Percentiles rank a stretch among this genome's conserved stretches.
phyloP scores from a whole-genome alignment of 2,797 vertebrate genomes.

The Myripristis murdjan region DNA sequence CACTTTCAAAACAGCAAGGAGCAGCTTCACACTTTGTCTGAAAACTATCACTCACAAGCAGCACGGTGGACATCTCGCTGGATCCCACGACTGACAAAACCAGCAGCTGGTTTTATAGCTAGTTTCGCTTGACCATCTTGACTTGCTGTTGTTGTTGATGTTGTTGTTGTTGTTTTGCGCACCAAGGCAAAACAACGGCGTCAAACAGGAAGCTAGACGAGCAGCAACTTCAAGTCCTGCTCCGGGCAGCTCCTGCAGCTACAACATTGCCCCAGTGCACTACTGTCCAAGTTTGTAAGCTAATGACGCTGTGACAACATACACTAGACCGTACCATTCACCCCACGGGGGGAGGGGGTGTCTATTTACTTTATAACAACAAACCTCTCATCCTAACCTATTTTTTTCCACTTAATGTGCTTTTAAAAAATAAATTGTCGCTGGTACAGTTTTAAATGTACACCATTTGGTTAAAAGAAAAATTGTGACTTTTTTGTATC shows the following conservation, averaged over 20 bases:
- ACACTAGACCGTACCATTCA: conserved; percentile 53
- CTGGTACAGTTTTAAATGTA: too few relatives aligned
- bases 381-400: fast-evolving
- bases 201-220: conserved; percentile 39
- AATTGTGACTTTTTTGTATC: not conserved
- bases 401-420: not conserved
- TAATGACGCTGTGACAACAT: conserved; percentile 75
- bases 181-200: conserved; percentile 27
- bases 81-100: conserved; percentile 38
- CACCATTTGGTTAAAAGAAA: not conserved
- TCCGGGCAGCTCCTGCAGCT: conserved; percentile 57
- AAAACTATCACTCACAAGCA: conserved; percentile 75
- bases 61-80: conserved; percentile 50
- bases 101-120: conserved; percentile 35
- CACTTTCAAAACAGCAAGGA: conserved; percentile 30
- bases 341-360: not conserved
- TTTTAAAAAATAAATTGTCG: too few relatives aligned
- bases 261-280: conserved; percentile 64
- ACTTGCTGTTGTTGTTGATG: conserved; percentile 19
- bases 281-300: conserved; percentile 66
- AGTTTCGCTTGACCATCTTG: conserved; percentile 59
- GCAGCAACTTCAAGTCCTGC: conserved; percentile 47
- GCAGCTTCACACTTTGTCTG: conserved; percentile 10
- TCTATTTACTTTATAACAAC: not conserved
- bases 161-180: conserved; percentile 2